A percentile compares a stretch with the other conserved stretches of the same genome.
Evolutionary conservation across 2,888 invertebrate species (phyloP).

Genomic region (Himalopsyche tibetana): DNA sequence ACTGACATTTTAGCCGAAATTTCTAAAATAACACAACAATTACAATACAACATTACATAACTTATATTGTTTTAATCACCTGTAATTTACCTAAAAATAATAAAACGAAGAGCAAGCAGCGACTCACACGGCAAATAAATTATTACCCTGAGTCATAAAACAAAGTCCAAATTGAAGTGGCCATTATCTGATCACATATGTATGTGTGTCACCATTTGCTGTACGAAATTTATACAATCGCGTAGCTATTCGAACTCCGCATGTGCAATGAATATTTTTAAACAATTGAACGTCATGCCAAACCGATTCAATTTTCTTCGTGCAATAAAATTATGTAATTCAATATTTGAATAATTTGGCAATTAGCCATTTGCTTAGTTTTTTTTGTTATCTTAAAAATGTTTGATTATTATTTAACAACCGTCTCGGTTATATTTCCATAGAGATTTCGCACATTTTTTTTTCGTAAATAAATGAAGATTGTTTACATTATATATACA

Average conservation of each 20-base stretch:
- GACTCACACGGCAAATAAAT: slow-evolving; percentile 23
- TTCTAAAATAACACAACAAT: background rate
- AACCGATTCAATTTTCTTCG: too few species aligned
- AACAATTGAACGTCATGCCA: background rate
- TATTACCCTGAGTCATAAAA: background rate
- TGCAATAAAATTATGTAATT: too few species aligned
- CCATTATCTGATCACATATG: slow-evolving; percentile 41
- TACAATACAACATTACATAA: background rate
- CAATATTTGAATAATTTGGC: too few species aligned
- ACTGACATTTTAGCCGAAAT: background rate
- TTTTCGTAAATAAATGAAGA: too few species aligned
- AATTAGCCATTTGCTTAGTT: too few species aligned
- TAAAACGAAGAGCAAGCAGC: slow-evolving; percentile 10
- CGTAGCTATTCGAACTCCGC: background rate
- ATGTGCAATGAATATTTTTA: background rate
- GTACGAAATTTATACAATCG: slow-evolving; percentile 14
- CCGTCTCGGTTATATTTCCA: too few species aligned
- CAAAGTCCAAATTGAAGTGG: slow-evolving; percentile 15
- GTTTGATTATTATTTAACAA: too few species aligned
- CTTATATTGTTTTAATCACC: slow-evolving; percentile 7
- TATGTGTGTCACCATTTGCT: slow-evolving; percentile 16
- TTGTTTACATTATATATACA: too few species aligned
- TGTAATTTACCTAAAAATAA: slow-evolving; percentile 2
- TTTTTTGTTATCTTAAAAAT: too few species aligned
- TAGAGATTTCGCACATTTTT: too few species aligned